These are phyloP conservation scores for Corbicula japonica DNA, from an alignment of 2,888 invertebrate species.

Conservation along the genomic window DNA sequence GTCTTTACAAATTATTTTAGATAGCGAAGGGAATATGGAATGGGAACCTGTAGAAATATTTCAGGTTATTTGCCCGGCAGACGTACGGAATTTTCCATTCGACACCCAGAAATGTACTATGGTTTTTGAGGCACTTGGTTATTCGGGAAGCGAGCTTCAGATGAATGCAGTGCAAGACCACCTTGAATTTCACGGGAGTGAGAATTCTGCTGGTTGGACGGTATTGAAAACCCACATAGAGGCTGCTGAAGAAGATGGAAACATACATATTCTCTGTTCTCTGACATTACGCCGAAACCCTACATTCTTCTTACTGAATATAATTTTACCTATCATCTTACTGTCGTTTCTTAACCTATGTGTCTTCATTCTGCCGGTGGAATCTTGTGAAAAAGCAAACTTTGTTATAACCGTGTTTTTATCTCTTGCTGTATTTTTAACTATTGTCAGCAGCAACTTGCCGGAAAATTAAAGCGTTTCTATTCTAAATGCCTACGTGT, in stretches of 20 bases:
- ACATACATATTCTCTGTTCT: constrained; percentile 47
- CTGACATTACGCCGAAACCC: constrained; percentile 55
- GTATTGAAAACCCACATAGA: constrained; percentile 44
- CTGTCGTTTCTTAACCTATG: constrained; percentile 61
- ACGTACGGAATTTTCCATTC: constrained; percentile 60
- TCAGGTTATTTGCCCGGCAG: constrained; percentile 46
- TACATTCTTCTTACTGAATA: constrained; percentile 57
- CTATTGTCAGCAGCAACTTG: constrained; percentile 58
- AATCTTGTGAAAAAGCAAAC: constrained; percentile 59
- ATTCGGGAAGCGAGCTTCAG: constrained; percentile 35
- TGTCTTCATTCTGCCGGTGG: constrained; percentile 60
- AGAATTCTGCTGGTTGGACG: constrained; percentile 54
- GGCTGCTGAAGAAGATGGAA: constrained; percentile 4
- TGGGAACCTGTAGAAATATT: constrained; percentile 58
- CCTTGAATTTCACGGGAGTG: constrained; percentile 51
- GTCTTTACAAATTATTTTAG: constrained; percentile 38
- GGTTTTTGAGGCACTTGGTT: constrained; percentile 52
- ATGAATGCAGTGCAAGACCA: constrained; percentile 28
- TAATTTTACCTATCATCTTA: constrained; percentile 58
- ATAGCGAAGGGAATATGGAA: constrained; percentile 29
- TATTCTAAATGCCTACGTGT: constrained; percentile 54
- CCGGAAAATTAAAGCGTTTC: constrained; percentile 61
- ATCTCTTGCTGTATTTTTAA: constrained; percentile 61
- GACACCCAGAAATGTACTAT: constrained; percentile 57
- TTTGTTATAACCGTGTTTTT: constrained; percentile 65